A percentile compares a stretch with the other conserved stretches of the same genome.
Conservation (phyloP, 2,888 invertebrate species). For the Lathronympha strigana region DNA sequence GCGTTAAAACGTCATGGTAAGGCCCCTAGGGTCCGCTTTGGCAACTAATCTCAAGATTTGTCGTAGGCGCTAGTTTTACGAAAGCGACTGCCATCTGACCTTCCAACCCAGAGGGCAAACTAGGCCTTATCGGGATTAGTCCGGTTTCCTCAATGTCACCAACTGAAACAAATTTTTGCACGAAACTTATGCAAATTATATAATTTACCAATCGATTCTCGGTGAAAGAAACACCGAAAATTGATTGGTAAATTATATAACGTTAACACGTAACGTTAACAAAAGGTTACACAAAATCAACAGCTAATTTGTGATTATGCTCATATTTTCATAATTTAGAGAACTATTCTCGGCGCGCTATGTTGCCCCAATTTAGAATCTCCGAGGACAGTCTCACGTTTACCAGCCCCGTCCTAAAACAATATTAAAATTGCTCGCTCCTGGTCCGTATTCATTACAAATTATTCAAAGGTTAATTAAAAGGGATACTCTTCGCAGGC, state of each 20-base stretch:
- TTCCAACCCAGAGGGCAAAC: no score
- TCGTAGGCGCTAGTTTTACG: no score
- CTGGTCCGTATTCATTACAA: constrained; percentile 36
- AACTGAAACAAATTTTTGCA: no score
- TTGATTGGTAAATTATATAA: neutral
- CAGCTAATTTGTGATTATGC: neutral
- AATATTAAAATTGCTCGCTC: constrained; percentile 25
- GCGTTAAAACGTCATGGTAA: no score
- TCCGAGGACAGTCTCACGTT: constrained; percentile 10
- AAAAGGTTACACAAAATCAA: neutral
- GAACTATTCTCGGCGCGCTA: neutral
- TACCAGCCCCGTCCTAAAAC: constrained; percentile 21
- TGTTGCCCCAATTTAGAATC: neutral
- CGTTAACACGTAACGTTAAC: neutral
- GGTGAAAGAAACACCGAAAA: no score
- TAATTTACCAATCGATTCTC: no score
- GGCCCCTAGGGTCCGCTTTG: no score
- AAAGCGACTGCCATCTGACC: no score
- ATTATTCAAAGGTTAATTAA: constrained; percentile 41
- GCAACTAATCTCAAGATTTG: no score
- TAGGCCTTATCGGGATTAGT: no score
- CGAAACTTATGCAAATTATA: no score
- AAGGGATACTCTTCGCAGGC: constrained; percentile 39
- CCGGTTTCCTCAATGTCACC: no score
- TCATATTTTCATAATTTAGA: constrained; percentile 2